Evolutionary conservation across 2,888 invertebrate species (phyloP).

Genomic region (Mesorhabditis sp.): DNA sequence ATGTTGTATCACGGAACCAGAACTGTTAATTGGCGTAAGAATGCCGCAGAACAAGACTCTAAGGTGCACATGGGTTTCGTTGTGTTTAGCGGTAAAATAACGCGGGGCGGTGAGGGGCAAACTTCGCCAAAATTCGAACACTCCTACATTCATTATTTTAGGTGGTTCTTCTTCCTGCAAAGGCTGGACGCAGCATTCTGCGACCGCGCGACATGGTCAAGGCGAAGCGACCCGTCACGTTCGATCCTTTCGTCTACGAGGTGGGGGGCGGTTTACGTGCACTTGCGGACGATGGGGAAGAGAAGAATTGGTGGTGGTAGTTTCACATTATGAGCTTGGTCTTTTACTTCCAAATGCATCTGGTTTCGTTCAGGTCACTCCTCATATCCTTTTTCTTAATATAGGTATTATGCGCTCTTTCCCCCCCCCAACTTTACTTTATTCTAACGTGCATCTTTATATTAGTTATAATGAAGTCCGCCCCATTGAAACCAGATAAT

Average conservation of each 20-base stretch:
- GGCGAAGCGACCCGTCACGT: constrained; percentile 75
- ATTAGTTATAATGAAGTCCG: too few species aligned
- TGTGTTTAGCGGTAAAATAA: not conserved
- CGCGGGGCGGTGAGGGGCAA: not conserved
- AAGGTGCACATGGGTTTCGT: too few species aligned
- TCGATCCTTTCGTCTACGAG: constrained; percentile 88
- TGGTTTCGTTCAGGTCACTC: too few species aligned
- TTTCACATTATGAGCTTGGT: too few species aligned
- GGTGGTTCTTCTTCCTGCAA: not conserved
- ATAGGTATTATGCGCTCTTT: too few species aligned
- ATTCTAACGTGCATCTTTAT: too few species aligned
- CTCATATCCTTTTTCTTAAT: too few species aligned
- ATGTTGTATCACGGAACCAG: not conserved
- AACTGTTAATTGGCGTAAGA: not conserved
- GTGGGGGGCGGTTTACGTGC: constrained; percentile 82
- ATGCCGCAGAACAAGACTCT: not conserved
- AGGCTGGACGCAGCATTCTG: constrained; percentile 37
- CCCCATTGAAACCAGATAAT: too few species aligned
- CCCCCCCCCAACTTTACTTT: too few species aligned
- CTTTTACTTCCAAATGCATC: too few species aligned
- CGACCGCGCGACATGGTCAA: constrained; percentile 31
- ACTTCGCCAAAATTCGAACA: too few species aligned
- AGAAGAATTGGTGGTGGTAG: constrained; percentile 47
- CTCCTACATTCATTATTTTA: not conserved
- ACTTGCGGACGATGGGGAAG: constrained; percentile 87